Percentiles rank a stretch among this genome's conserved stretches.
Evolutionary conservation across 2,888 invertebrate genomes (phyloP).

Genomic region (Agrochola lota): DNA sequence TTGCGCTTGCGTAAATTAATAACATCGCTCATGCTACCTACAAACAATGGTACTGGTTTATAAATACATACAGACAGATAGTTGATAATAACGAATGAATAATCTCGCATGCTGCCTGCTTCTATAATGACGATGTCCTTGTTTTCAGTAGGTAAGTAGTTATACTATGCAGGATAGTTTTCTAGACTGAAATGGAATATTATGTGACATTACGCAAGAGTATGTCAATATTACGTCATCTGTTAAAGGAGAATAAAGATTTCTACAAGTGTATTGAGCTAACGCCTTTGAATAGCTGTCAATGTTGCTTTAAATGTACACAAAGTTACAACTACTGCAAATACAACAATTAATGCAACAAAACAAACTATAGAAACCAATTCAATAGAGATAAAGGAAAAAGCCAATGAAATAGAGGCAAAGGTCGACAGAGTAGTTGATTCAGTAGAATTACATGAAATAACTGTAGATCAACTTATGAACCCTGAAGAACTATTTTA

Average conservation of each 20-base stretch:
- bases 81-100: conserved; percentile 61
- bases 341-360: neutral
- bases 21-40: conserved; percentile 61
- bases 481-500: neutral
- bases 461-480: neutral
- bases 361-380: neutral
- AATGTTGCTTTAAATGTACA: neutral
- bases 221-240: conserved; percentile 4
- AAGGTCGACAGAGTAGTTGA: neutral
- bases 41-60: conserved; percentile 79
- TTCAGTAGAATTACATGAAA: neutral
- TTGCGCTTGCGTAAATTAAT: conserved; percentile 67
- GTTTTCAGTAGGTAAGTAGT: conserved; percentile 39
- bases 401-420: neutral
- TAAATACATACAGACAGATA: conserved; percentile 71
- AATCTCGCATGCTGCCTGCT: conserved; percentile 43
- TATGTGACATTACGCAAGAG: neutral
- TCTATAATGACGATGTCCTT: conserved; percentile 47
- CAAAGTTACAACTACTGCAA: neutral
- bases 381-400: neutral
- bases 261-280: neutral
- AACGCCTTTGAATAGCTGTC: neutral
- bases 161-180: conserved; percentile 7
- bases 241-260: neutral
- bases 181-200: conserved; percentile 16